Evolutionary conservation across 2,888 invertebrate genomes (phyloP), one percentile per base, ranked within the genome.

Genomic region (Xanthorhoe designata): DNA sequence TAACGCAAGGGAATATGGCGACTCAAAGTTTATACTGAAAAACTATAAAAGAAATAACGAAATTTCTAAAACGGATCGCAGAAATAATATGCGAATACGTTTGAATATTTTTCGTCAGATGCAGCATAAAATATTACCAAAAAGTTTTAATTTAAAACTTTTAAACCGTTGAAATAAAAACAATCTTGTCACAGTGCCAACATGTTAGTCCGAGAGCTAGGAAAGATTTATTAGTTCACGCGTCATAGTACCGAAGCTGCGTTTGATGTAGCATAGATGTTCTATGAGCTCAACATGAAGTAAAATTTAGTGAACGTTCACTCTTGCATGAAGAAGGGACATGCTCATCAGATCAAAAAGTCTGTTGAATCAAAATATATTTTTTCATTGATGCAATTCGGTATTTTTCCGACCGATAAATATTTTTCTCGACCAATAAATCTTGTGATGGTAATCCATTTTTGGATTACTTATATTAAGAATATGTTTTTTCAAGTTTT

Each of bases 171-270:
- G 66, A 67, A 68, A 67, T 65, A 64, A 71, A 76, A 79, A 77
- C 76, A 72, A 75, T 74, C 62, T 80, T 81, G 81, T 75, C 80
- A 75, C 66, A 9, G 70, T 53, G 80, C 80, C 79, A 81, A 76
- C 72, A 66, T 72, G 71, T 75, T 75, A 72, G 63, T 63, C 61
- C 51, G 35, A 17, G 18, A 50, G 38, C 15, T 17, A 18, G 15
- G n/a, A 24, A 9, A 8, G 51, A 51, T 58, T 35, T 35, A 50
- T 17, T 50, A 35, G 8, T 35, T 49, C 10, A 32, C 17, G 18
- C 17, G 8, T 58, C 15, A 18, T 19, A 38, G 35, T 35, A 35
- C 18, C 18, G 6, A 19, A 18, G 18, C 35, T 9, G 15, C 18
- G 13, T 38, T 54, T 54, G 38, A 54, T 38, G 18, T 38, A 10